Evolutionary conservation across 2,113 vertebrate species (phyloP).

Genomic region (Corydoras sp.): DNA sequence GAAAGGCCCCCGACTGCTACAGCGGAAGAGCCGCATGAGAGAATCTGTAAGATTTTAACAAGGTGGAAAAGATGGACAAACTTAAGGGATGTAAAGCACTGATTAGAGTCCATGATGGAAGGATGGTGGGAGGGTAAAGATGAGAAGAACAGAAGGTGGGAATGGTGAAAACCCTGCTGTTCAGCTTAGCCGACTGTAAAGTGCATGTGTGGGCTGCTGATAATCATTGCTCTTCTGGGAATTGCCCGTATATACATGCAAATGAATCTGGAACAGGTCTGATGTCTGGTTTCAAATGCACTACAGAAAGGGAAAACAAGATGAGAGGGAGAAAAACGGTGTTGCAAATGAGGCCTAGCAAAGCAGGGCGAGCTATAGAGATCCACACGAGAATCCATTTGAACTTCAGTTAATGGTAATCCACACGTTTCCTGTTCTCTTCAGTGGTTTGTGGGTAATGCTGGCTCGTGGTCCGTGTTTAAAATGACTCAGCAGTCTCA

Average conservation of each 20-base stretch:
- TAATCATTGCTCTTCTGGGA: constrained; percentile 39
- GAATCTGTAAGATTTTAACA: not conserved
- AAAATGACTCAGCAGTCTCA: constrained; percentile 1
- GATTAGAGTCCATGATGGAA: constrained; percentile 2
- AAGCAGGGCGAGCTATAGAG: not conserved
- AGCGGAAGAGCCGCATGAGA: not conserved
- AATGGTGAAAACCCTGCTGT: constrained; percentile 17
- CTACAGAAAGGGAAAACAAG: constrained; percentile 26
- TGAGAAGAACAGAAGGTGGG: constrained; percentile 27
- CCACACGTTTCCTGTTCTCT: constrained; percentile 13
- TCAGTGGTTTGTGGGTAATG: constrained; percentile 13
- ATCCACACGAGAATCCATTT: not conserved
- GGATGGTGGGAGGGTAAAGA: constrained; percentile 18
- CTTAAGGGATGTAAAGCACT: not conserved
- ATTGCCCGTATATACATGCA: constrained; percentile 13
- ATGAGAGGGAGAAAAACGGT: not conserved
- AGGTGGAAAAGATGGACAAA: not conserved
- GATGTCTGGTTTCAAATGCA: constrained; percentile 30
- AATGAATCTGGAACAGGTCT: constrained; percentile 18
- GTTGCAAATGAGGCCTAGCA: not conserved
- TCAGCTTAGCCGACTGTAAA: constrained; percentile 22
- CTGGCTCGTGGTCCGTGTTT: constrained; percentile 1
- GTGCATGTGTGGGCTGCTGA: constrained; percentile 24
- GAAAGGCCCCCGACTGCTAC: not conserved
- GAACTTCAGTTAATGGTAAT: constrained; percentile 27